Base-by-base conservation (phyloP, 2,888 invertebrate species). In the Ornithoptera priamus region DNA sequence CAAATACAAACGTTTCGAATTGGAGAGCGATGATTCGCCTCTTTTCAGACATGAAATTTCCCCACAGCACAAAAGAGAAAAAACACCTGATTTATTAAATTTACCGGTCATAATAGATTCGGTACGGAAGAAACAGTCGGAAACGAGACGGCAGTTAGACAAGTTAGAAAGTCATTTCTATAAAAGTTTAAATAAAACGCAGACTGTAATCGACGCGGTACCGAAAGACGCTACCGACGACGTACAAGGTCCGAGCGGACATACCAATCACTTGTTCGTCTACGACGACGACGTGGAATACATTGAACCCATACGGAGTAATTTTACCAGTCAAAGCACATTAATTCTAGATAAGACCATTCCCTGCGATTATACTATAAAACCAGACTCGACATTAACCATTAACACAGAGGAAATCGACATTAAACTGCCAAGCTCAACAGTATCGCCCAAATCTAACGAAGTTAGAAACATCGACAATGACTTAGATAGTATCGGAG, bases 11-110 rank as follows among this genome's bases (percentile, higher is more conserved):
- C 85, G 93, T 22, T 93, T 93, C 71, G 93, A 93, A 72, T 78
- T 93, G 18, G 93, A 93, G 79, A 89, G 91, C 68, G 93, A 93
- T 73, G 93, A 93, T 72, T 93, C 93, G 18, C 93, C 93, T 22
- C 69, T 93, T 22, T 91, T 93, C 72, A 85, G 85, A 74, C 80
- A 89, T 30, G 90, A 90, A 2, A 65, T 75, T 53, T 78, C 81
- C 10, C 81, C 82, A 22, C 80, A 68, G 64, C 73, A 72, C 50
- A 74, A 77, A 56, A 76, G 85, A 65, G 89, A 87, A 73, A 89
- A 84, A 74, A 92, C 93, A 17, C 93, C 93, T 36, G 93, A 93
- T 73, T 78, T 93, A 8, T 77, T 93, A 57, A 92, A 93, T 71
- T 74, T 92, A 63, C 93, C 93, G 12, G 86, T 89, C 18, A 92